Conservation (phyloP, 1,140 invertebrate species). For the Maniola jurtina region DNA sequence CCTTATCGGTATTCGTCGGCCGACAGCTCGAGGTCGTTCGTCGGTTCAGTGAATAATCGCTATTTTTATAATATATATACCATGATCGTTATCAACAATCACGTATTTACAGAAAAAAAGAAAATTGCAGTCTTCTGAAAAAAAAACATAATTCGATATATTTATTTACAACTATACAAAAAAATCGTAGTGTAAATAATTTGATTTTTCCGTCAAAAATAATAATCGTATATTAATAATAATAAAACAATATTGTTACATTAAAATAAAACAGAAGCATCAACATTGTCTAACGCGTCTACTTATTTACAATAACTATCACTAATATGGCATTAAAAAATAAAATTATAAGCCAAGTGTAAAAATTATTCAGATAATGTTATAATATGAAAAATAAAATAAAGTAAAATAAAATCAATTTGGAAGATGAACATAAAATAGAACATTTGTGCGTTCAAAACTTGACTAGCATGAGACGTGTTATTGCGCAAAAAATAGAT, state of each 20-base stretch:
- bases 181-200: constrained; percentile 63
- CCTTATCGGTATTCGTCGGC: constrained; percentile 37
- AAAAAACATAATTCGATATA: constrained; percentile 57
- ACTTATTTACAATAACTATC: constrained; percentile 60
- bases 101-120: constrained; percentile 58
- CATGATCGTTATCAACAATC: constrained; percentile 40
- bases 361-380: constrained; percentile 26
- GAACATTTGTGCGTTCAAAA: constrained; percentile 66
- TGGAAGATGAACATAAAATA: constrained; percentile 49
- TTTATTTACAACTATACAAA: constrained; percentile 69
- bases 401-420: constrained; percentile 53
- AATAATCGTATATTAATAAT: constrained; percentile 57
- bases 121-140: constrained; percentile 67
- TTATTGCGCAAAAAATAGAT: constrained; percentile 65
- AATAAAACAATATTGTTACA: constrained; percentile 50
- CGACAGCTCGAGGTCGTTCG: constrained; percentile 33
- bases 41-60: constrained; percentile 68
- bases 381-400: constrained; percentile 40
- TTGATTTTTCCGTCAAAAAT: constrained; percentile 54
- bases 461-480: constrained; percentile 76
- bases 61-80: constrained; percentile 53
- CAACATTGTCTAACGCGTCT: constrained; percentile 56
- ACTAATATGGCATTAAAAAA: constrained; percentile 75
- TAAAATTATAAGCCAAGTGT: constrained; percentile 58
- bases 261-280: constrained; percentile 55